Base-by-base conservation (phyloP, 2,888 invertebrate genomes). In the Formica aserva region DNA sequence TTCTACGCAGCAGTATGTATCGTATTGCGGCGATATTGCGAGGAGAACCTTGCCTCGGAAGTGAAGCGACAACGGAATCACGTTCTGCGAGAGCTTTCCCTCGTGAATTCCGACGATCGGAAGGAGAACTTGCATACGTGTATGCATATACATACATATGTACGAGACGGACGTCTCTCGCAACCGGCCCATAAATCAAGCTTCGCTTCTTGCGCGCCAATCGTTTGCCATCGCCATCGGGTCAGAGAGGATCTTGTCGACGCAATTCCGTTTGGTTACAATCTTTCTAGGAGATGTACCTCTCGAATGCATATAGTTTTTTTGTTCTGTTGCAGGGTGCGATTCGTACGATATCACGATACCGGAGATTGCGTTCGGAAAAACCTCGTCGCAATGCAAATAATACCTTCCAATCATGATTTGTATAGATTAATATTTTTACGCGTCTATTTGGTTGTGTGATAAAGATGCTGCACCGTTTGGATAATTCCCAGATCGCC, bases 171-270 rank as follows among this genome's bases (percentile, higher is more conserved):
- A 84, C 89, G 88, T 91, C 71, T 74, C 78, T 74, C 78, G 89
- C 78, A 85, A 90, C 88, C 87, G 88, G 89, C 76, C 92, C 91
- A 93, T 94, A 94, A 94, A 93, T 94, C 93, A 93, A 92, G 86
- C 92, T 89, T 89, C 91, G 92, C 92, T 93, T 93, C 92, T 92
- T 93, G 91, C 92, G 91, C 86, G 91, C 91, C 89, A 90, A 92
- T 93, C 92, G 93, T 93, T 94, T 91, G 92, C 92, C 91, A 92
- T 91, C 90, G 91, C 88, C 86, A 86, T 89, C 86, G 90, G 91
- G 89, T 92, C 92, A 92, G 89, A 91, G 90, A 89, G 91, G 90
- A 90, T 83, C 88, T 87, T 89, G 88, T 90, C 89, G 87, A 90
- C 85, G 87, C 48, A 52, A 87, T 90, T 90, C 89, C 81, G 87